Percentiles rank a stretch among this genome's conserved stretches.
phyloP scores from a whole-genome alignment of 2,113 vertebrate genomes.

The Sturnira hondurensis region DNA sequence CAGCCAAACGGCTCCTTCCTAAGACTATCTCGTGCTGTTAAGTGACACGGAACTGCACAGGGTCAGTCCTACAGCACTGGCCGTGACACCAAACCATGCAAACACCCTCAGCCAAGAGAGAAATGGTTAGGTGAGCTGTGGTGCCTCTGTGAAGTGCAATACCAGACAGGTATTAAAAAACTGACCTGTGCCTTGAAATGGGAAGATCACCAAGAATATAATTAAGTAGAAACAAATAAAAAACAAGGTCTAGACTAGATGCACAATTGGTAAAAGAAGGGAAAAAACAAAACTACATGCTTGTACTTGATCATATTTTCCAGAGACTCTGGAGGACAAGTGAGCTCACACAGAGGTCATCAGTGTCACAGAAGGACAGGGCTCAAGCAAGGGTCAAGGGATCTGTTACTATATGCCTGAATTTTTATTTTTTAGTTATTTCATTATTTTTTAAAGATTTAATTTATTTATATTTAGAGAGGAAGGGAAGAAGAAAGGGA shows the following conservation, averaged over 20 bases:
- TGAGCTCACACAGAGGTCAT: neutral
- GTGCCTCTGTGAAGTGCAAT: neutral
- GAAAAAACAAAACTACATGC: neutral
- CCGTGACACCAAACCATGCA: neutral
- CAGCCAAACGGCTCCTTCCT: neutral
- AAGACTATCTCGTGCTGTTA: neutral
- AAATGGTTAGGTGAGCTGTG: neutral
- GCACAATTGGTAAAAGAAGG: neutral
- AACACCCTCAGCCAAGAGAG: neutral
- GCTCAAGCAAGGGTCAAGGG: neutral
- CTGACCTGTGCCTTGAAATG: neutral
- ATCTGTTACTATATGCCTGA: neutral
- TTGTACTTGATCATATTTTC: neutral
- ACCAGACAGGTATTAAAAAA: neutral
- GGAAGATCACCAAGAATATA: neutral
- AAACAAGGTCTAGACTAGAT: neutral
- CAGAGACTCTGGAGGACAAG: neutral
- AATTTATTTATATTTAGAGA: too few species aligned
- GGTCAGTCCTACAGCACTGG: neutral
- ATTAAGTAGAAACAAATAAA: neutral
- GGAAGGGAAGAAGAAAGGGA: too few species aligned
- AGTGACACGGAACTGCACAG: neutral
- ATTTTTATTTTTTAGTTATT: neutral
- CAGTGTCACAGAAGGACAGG: neutral
- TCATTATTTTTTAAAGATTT: too few species aligned